Base-by-base conservation (phyloP, 1,140 invertebrate species). In the Pemphigus obesinymphae region DNA sequence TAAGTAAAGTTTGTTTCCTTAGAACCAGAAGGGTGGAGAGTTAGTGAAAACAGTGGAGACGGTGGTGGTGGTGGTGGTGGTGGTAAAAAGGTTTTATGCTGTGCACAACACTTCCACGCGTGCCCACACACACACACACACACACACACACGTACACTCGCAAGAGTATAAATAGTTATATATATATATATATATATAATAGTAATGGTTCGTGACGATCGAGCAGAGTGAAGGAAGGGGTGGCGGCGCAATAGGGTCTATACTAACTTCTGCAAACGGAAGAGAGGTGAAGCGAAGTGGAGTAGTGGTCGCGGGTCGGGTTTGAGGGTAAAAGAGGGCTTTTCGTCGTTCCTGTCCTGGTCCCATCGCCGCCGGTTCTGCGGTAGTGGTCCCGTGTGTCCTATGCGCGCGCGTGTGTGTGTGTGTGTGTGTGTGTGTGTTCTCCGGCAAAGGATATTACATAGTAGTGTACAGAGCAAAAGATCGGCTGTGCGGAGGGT, bases 391-490 rank as follows among this genome's bases (percentile, higher is more conserved):
- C 70, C 45, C 70, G 70, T 31, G 70, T 73, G 70, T 73, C 43
- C 70, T 48, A 50, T 50, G 37, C 63, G 63, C 13, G 23, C n/a
- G 3, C 23, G 40, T 7, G 68, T 17, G 23, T 45, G 23, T 43
- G n/a, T 43, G 66, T 26, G 66, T 43, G 37, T 43, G 37, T 43
- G 23, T 70, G 37, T 40, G n/a, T 43, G 37, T 40, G 63, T 73
- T 45, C 45, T 73, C 70, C 29, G 70, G 70, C 70, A 50, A 73
- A 73, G 70, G 70, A 73, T 73, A 73, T 73, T 50, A 73, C 43
- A 73, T 73, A 50, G 23, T 73, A 73, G 70, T 50, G 43, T 45
- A 50, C 26, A 73, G 70, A 73, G 70, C n/a, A n/a, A 48, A 31
- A 10, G 43, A 48, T 20, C 23, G 26, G 43, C 26, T 8, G 45